Evolutionary conservation across 2,888 invertebrate genomes (phyloP), one percentile per base, ranked within the genome.

Genomic region (Yponomeuta plumbellus): DNA sequence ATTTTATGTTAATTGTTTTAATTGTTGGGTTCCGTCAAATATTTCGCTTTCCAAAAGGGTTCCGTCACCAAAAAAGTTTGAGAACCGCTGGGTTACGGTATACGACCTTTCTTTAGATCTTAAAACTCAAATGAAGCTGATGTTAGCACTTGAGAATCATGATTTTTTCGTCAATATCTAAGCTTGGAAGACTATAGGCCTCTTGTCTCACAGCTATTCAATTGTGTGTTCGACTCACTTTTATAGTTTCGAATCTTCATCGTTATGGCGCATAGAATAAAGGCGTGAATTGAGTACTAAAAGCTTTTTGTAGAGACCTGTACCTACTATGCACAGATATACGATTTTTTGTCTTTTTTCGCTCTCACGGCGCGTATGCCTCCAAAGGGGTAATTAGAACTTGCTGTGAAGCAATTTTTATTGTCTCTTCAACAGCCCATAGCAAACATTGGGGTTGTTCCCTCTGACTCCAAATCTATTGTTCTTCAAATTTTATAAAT

Each of bases 201-300:
- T 59, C 59, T 57, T 22, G 23, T 59, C 59, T 21, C 59, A 59
- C 59, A 59, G 23, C 23, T 22, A 59, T 59, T 59, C 59, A 59
- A 59, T 59, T 59, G 59, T 59, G 21, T 52, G 3, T 17, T 52
- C 17, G 17, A 52, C 44, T 52, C 17, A 13, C 17, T 0, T 52
- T 13, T 52, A 52, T 52, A 52, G 44, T 52, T 52, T 52, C 17
- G 8, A 52, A 52, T 17, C 2, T 17, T 52, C 3, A 52, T 52
- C 17, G 13, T 52, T 17, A 52, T 52, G 13, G 44, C 44, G 17
- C 17, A 17, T 13, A 5, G 17, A 52, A 52, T 52, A 52, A 52
- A 17, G 13, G 44, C 44, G 44, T 17, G 17, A 17, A 52, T 52
- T 17, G 34, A 34, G 8, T 10, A 8, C 8, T 34, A 34, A 34